phyloP scores from a whole-genome alignment of 2,797 vertebrate genomes.

The Parambassis ranga region DNA sequence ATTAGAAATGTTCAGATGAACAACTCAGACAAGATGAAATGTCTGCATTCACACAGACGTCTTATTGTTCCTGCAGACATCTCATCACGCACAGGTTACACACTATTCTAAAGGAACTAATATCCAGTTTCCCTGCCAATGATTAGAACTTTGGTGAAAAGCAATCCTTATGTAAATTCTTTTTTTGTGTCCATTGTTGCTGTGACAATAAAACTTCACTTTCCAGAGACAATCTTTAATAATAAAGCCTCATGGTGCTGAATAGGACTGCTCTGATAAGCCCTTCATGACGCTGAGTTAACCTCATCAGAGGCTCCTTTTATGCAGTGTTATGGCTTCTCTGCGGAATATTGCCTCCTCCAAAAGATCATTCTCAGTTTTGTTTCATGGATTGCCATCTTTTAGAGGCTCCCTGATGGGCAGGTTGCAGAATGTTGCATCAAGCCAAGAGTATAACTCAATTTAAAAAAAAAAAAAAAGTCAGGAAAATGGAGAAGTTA shows the following conservation, averaged over 20 bases:
- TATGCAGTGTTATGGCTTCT: constrained; percentile 30
- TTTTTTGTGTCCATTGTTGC: neutral
- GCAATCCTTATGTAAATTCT: neutral
- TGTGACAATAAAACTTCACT: constrained; percentile 13
- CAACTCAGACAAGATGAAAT: constrained; percentile 10
- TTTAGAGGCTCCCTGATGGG: constrained; percentile 12
- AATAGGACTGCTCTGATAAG: constrained; percentile 13
- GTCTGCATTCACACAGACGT: neutral
- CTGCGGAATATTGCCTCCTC: constrained; percentile 23
- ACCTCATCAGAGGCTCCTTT: constrained; percentile 48
- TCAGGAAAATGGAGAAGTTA: neutral
- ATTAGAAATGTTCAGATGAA: constrained; percentile 35
- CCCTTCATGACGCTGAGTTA: constrained; percentile 16
- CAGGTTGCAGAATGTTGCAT: constrained; percentile 37
- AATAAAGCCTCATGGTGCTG: constrained; percentile 16
- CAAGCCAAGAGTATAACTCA: neutral
- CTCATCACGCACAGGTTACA: no score
- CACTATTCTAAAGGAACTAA: no score
- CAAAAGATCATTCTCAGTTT: constrained; percentile 23
- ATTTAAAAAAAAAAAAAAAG: neutral
- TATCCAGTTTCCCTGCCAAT: neutral
- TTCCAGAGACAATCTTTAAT: constrained; percentile 24
- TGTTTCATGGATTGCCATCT: constrained; percentile 21
- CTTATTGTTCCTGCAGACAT: neutral
- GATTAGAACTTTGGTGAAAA: neutral